Base-by-base conservation (phyloP, 2,113 vertebrate species). In the Cyrtonyx montezumae region DNA sequence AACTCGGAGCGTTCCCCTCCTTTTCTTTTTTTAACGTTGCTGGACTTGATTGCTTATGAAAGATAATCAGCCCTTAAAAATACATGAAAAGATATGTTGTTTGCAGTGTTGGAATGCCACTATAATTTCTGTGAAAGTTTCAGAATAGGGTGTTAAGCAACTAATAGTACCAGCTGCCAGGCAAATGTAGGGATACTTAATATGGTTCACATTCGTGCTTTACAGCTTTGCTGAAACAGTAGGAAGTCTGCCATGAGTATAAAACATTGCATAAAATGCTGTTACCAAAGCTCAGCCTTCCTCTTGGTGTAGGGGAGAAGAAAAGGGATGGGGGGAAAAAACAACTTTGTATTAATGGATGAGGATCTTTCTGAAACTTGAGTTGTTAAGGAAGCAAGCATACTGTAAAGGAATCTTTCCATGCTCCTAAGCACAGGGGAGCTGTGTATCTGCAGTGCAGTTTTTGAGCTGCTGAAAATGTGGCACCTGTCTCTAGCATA, bases 1-100 rank as follows among this genome's bases (percentile, higher is more conserved):
- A 15, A 2, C 21, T 42, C 11, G 9, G 61, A 11, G 2, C 0
- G 2, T 0, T 13, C n/a, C 62, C 6, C 1, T 2, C 18, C 46
- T n/a, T 67, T 25, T 17, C 22, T 30, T 36, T 61, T 61, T 11
- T 23, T 61, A 37, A 3, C 2, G 0, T 8, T 71, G 16, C 37
- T 79, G 0, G 15, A 28, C 18, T 53, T 48, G 26, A 23, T 61
- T 51, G 18, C 8, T 11, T 25, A 13, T 34, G 45, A 25, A 61
- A 45, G 43, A 61, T n/a, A 37, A 62, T 13, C 23, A 26, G 36
- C 36, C 23, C 28, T 55, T 37, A 37, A 62, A 37, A 37, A 37
- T 61, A 61, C 26, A 37, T 40, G 23, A 18, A 40, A 28, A 62
- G 49, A 15, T 17, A 12, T 37, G 25, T 37, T 66, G 23, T 55